Base-by-base conservation (phyloP, 1,140 invertebrate genomes). In the Neoseiulus cucumeris region DNA sequence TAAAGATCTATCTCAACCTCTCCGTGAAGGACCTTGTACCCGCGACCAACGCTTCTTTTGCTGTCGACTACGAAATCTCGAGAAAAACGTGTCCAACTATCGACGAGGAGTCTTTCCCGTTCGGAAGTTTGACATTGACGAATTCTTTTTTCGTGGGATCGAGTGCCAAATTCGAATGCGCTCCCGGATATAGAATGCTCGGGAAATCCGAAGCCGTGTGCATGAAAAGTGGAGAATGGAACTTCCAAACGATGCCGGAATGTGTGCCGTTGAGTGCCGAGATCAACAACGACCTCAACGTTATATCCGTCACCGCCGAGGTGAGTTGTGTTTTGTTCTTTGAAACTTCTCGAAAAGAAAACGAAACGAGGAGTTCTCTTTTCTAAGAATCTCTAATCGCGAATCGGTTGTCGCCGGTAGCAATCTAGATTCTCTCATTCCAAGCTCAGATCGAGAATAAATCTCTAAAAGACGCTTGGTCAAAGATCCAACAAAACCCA, bases 101-200 rank as follows among this genome's bases (percentile, higher is more conserved):
- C 22, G 51, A 59, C 22, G 51, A 59, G 51, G 51, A 59, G 33
- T 12, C 51, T 12, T 59, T 59, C 33, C 51, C 51, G 51, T 59
- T 59, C 51, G 51, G 51, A 17, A 59, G 25, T 14, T 18, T 59
- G 14, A 59, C 51, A 1, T 20, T 59, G 25, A 59, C 51, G 14
- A 33, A 59, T 59, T 17, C 25, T 9, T 59, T 59, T 20, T 59
- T 59, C 33, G 33, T 59, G 25, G 51, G 51, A 33, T 59, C 51
- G 33, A 25, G 33, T 25, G 51, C 51, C 14, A 59, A 59, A 33
- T 33, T 59, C 51, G 51, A 59, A 33, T 59, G 51, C 51, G 51
- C 51, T 59, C 51, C 51, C 14, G 51, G 51, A 25, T 59, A 59
- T 20, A 12, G 22, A 14, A 25, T 59, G 14, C 51, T 12, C 14